Evolutionary conservation across 2,797 vertebrate species (phyloP).

Genomic region (Crax fasciolata): DNA sequence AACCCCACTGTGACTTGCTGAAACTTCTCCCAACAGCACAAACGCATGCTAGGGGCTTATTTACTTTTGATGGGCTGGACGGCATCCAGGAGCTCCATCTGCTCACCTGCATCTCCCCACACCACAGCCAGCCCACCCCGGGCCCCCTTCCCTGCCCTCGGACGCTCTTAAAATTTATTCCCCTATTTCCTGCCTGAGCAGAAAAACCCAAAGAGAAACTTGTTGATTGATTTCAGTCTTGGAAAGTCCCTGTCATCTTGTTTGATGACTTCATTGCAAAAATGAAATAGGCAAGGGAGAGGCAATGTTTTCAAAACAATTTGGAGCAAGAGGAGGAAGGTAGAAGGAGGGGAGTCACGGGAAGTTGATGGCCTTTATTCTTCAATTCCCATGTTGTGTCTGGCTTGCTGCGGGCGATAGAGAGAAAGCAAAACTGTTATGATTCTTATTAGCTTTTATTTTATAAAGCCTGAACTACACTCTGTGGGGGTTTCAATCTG

Average conservation of each 20-base stretch:
- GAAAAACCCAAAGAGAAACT: slow-evolving; percentile 61
- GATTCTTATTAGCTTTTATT: slow-evolving; percentile 81
- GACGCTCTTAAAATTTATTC: slow-evolving; percentile 75
- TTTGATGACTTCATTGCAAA: slow-evolving; percentile 81
- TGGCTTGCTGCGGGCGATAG: slow-evolving; percentile 75
- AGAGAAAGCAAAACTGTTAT: slow-evolving; percentile 78
- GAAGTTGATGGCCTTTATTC: slow-evolving; percentile 79
- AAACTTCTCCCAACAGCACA: neutral
- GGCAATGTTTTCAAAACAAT: slow-evolving; percentile 82
- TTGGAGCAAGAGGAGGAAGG: slow-evolving; percentile 75
- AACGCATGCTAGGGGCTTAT: neutral
- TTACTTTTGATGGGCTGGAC: neutral
- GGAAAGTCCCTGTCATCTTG: slow-evolving; percentile 80
- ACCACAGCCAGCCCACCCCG: neutral
- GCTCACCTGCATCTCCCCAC: neutral
- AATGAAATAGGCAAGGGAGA: slow-evolving; percentile 78
- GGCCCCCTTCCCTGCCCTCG: slow-evolving; percentile 14
- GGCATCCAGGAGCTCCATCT: neutral
- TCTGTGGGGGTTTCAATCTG: slow-evolving; percentile 61
- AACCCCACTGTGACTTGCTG: neutral
- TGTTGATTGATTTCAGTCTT: slow-evolving; percentile 75
- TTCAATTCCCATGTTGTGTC: slow-evolving; percentile 74
- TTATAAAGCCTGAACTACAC: slow-evolving; percentile 71
- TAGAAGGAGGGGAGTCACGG: slow-evolving; percentile 64
- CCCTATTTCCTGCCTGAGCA: slow-evolving; percentile 59